phyloP scores from a whole-genome alignment of 2,888 invertebrate genomes.

The Campopleginae sp. region DNA sequence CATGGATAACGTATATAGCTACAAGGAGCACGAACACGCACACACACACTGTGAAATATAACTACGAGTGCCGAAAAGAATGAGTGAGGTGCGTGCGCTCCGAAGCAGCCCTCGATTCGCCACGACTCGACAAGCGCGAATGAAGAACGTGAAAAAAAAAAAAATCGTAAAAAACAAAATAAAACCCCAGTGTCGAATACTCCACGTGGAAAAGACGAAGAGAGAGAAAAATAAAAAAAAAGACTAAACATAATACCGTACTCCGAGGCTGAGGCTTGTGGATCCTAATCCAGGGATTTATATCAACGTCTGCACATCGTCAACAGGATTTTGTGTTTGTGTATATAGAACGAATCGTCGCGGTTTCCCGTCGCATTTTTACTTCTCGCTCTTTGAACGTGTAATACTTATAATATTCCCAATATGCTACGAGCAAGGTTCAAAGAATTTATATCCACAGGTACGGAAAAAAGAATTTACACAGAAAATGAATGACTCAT shows the following conservation, averaged over 20 bases:
- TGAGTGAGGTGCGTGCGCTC: conserved; percentile 56
- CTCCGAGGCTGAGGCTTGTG: conserved; percentile 44
- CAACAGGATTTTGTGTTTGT: conserved; percentile 51
- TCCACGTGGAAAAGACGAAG: conserved; percentile 29
- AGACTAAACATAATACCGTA: conserved; percentile 27
- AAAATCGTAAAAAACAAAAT: neutral
- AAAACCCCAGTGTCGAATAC: conserved; percentile 17
- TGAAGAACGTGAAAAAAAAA: conserved; percentile 31
- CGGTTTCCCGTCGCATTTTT: neutral
- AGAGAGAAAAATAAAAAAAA: conserved; percentile 1
- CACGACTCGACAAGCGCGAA: conserved; percentile 62
- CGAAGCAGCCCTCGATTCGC: conserved; percentile 58
- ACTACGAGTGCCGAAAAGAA: conserved; percentile 34
- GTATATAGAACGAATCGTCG: neutral
- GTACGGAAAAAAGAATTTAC: neutral
- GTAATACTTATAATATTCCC: neutral
- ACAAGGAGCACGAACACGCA: neutral
- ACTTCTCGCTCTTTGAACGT: neutral
- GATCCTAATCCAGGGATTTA: conserved; percentile 71
- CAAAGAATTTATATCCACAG: neutral
- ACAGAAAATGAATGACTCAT: neutral
- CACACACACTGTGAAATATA: neutral
- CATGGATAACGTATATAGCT: neutral
- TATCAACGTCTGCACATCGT: conserved; percentile 71
- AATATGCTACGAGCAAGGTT: neutral